Evolutionary conservation across 2,113 vertebrate genomes (phyloP).

Genomic region (Tenebrosternarchus preto): DNA sequence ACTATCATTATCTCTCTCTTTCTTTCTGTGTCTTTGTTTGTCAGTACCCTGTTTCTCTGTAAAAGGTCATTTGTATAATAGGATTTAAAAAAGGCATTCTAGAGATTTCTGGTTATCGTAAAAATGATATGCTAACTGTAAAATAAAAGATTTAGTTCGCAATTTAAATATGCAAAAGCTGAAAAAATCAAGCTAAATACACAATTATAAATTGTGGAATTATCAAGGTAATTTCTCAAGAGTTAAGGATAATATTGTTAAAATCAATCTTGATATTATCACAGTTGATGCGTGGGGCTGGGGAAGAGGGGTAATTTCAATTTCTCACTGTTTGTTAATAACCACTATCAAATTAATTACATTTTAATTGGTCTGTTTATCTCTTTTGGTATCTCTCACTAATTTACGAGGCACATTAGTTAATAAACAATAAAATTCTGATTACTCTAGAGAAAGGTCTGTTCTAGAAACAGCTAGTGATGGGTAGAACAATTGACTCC

Average conservation of each 20-base stretch:
- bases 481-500: neutral
- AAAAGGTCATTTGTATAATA: neutral
- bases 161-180: neutral
- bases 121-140: neutral
- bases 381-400: slow-evolving; percentile 28
- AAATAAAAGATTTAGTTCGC: neutral
- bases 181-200: neutral
- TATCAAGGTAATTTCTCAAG: slow-evolving; percentile 7
- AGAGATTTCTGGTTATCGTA: neutral
- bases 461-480: slow-evolving; percentile 11
- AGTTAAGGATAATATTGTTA: neutral
- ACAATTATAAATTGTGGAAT: neutral
- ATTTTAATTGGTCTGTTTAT: slow-evolving; percentile 43
- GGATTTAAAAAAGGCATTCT: neutral
- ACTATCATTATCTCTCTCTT: neutral
- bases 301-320: neutral
- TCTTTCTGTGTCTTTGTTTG: neutral
- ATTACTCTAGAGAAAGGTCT: slow-evolving; percentile 40
- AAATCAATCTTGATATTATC: slow-evolving; percentile 22
- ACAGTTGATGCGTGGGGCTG: neutral
- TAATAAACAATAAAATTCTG: slow-evolving; percentile 48
- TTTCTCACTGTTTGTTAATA: slow-evolving; percentile 25
- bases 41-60: too few relatives aligned
- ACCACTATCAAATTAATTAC: slow-evolving; percentile 49
- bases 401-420: slow-evolving; percentile 34